A percentile compares a stretch with the other conserved stretches of the same genome.
These are phyloP conservation scores for Cryptotermes secundus DNA, from an alignment of 1,140 invertebrate species.

Conservation along the genomic window DNA sequence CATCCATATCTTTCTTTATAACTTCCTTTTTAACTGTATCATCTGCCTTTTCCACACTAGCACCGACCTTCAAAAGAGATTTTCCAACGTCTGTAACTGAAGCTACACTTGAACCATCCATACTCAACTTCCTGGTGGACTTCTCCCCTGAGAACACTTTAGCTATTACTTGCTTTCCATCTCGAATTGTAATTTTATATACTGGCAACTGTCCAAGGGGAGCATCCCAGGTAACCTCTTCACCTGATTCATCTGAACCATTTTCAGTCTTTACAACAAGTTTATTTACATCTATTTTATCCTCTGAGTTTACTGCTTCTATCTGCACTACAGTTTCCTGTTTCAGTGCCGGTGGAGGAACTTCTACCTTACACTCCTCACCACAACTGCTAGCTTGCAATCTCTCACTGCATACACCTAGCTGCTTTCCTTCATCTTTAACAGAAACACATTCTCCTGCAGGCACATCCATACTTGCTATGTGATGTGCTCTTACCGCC, in stretches of 20 bases:
- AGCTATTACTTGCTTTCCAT: slow-evolving; percentile 70
- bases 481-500: neutral
- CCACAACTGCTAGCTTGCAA: too few relatives aligned
- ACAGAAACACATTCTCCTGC: neutral
- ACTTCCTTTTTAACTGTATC: slow-evolving; percentile 10
- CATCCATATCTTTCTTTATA: neutral
- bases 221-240: slow-evolving; percentile 35
- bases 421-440: too few relatives aligned
- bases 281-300: slow-evolving; percentile 23
- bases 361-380: neutral
- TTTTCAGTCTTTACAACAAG: neutral
- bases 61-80: neutral
- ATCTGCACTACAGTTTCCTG: neutral
- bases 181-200: slow-evolving; percentile 69
- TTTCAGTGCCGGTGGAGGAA: neutral
- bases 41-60: neutral
- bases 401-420: neutral
- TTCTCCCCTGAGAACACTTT: slow-evolving; percentile 56
- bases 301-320: neutral
- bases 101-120: slow-evolving; percentile 24
- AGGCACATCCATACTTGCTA: neutral
- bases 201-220: slow-evolving; percentile 43
- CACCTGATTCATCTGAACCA: slow-evolving; percentile 27
- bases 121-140: slow-evolving; percentile 33
- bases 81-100: slow-evolving; percentile 35